Evolutionary conservation across 2,113 vertebrate species (phyloP), one percentile per base, ranked within the genome.

Genomic region (Neogobius melanostomus): DNA sequence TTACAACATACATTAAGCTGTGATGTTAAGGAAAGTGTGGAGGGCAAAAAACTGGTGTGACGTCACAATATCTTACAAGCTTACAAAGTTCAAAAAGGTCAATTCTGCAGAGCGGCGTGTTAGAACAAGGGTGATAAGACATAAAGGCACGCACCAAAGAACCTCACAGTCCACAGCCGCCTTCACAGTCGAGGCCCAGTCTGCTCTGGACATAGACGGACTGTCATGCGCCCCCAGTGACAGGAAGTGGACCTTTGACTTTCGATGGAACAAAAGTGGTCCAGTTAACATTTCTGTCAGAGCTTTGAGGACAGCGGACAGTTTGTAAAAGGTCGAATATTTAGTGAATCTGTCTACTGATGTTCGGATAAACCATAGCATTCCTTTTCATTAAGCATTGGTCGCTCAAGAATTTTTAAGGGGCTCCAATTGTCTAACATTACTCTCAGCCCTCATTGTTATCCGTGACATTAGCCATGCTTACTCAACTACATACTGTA

Each of bases 1-100:
- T 94, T 94, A 96, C 94, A 96, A 95, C 94, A 86, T 93, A 97
- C 93, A 97, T 94, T 95, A 95, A 95, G 85, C 93, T 90, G 91
- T 96, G 95, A 96, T 94, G 95, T 97, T 97, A 97, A 88, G 92
- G 92, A 91, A 85, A 28, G 90, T 94, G 94, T 91, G 93, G 91
- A 93, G 92, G 93, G 92, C 92, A 92, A 93, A 94, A 94, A 92
- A 93, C 89, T 72, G 53, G 53, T 93, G 94, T 96, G 95, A 98
- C 94, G 85, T 95, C 95, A 97, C 96, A 93, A 95, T 94, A 96
- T 95, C 93, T 94, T 95, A 98, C 96, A 97, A 93, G 90, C 94
- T 93, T 95, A 97, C 94, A 95, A 94, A 95, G 94, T 94, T 93
- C 92, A 91, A 95, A 93, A 94, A 93, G 94, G 92, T 74, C 92